Evolutionary conservation across 2,888 invertebrate species (phyloP).

Genomic region (Pycnomerus fuliginosus): DNA sequence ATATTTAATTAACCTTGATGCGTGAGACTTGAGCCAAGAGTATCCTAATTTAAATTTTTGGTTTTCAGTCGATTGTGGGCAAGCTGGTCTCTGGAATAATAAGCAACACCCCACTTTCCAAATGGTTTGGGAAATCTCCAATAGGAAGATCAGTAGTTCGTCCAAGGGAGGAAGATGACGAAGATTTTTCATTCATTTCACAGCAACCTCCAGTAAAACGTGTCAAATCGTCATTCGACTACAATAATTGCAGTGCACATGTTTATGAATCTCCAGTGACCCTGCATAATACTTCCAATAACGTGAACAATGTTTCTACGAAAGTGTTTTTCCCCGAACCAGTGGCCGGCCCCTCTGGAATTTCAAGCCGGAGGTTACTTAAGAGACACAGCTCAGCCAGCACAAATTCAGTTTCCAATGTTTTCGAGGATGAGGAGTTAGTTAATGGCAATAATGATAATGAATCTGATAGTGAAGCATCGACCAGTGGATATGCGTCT

Average conservation of each 20-base stretch:
- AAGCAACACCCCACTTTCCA: slow-evolving; percentile 58
- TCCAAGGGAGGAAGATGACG: slow-evolving; percentile 46
- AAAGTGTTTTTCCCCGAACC: slow-evolving; percentile 39
- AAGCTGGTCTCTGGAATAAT: slow-evolving; percentile 67
- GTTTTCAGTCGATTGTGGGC: slow-evolving; percentile 68
- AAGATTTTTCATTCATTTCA: slow-evolving; percentile 43
- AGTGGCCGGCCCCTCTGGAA: slow-evolving; percentile 47
- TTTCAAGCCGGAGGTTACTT: slow-evolving; percentile 37
- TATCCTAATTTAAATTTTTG: slow-evolving; percentile 21
- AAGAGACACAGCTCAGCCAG: slow-evolving; percentile 14
- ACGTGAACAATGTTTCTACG: slow-evolving; percentile 12
- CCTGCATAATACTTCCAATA: slow-evolving; percentile 16
- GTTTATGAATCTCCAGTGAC: slow-evolving; percentile 14
- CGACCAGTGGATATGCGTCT: slow-evolving; percentile 61
- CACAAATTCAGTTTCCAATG: slow-evolving; percentile 8
- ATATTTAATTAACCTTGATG: slow-evolving; percentile 24
- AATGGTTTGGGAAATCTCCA: slow-evolving; percentile 54
- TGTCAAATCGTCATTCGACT: slow-evolving; percentile 36
- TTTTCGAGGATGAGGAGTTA: slow-evolving; percentile 6
- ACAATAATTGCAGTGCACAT: slow-evolving; percentile 13
- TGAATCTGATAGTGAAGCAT: slow-evolving; percentile 59
- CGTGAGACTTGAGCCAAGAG: slow-evolving; percentile 1
- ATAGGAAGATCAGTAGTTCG: slow-evolving; percentile 45
- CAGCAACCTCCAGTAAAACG: slow-evolving; percentile 57
- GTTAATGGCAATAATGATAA: slow-evolving; percentile 27